Conservation (phyloP, 2,888 invertebrate genomes). For the Cantharis rufa region DNA sequence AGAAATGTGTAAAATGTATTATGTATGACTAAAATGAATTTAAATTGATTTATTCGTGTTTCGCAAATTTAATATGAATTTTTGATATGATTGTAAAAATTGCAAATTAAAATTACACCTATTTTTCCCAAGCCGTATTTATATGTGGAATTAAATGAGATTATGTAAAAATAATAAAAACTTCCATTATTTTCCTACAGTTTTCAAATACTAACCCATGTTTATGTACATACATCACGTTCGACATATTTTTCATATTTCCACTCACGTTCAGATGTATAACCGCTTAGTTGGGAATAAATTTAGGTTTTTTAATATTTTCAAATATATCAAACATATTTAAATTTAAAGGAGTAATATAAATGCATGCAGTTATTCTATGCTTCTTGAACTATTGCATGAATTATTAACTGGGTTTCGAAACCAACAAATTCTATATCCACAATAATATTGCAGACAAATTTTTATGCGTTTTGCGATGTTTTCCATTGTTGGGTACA, state of each 20-base stretch:
- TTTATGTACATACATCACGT: constrained; percentile 27
- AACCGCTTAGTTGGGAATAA: constrained; percentile 24
- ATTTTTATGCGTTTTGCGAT: not conserved
- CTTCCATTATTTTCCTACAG: constrained; percentile 5
- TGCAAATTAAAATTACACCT: not conserved
- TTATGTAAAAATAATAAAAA: constrained; percentile 1
- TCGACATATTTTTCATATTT: constrained; percentile 23
- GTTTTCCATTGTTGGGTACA: not conserved
- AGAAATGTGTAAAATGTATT: not conserved
- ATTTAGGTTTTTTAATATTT: constrained; percentile 23
- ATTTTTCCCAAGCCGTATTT: not conserved
- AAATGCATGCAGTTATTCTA: constrained; percentile 8
- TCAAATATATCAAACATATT: constrained; percentile 8
- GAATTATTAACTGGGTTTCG: not conserved
- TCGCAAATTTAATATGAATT: not conserved
- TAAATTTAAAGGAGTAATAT: constrained; percentile 9
- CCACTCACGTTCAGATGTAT: constrained; percentile 17
- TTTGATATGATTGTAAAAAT: not conserved
- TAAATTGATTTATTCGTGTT: not conserved
- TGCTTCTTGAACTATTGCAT: not conserved
- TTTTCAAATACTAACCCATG: constrained; percentile 8
- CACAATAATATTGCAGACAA: too few species aligned
- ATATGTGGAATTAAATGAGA: constrained; percentile 10
- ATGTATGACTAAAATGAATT: constrained; percentile 12
- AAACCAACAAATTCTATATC: not conserved